Base-by-base conservation (phyloP, 2,888 invertebrate genomes). In the Dryocosmus kuriphilus region DNA sequence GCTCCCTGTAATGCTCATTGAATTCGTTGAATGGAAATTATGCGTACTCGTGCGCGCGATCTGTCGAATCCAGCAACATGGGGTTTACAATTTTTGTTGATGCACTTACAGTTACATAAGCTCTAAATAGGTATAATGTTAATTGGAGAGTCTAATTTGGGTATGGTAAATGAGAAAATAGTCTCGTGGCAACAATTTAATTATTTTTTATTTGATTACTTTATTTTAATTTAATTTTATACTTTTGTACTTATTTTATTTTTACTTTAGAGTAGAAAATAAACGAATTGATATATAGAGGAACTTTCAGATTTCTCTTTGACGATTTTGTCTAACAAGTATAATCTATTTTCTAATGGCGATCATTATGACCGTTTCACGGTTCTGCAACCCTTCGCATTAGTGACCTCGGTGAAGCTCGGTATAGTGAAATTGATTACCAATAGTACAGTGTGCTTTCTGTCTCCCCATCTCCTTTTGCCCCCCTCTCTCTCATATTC, bases 391-490 rank as follows among this genome's bases (percentile, higher is more conserved):
- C 86, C 87, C 85, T 83, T 87, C 86, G 86, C 88, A 88, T 89
- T 88, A 89, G 86, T 86, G 85, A 84, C 82, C 85, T 82, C 80
- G 84, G 83, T 84, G 80, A 85, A 82, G 79, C 83, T 78, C 81
- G 80, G 81, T 85, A 86, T 86, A 83, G 86, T 83, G 85, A 89
- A 91, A 91, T 91, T 90, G 89, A 91, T 91, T 90, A 91, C 90
- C 88, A 88, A 90, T 89, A 90, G 89, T 86, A 87, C 85, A 83
- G 85, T 85, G 81, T 77, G 74, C 60, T 75, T 77, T 77, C 77
- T 80, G 80, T 61, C 82, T 81, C 79, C 67, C 80, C 35, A 75
- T 79, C 75, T 77, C 81, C 38, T 38, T 71, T 74, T 79, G 51
- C 75, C 76, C 79, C 27, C 76, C 79, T 74, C 83, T 79, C 79